phyloP scores from a whole-genome alignment of 2,888 invertebrate genomes.

The Cephus pygmeus region DNA sequence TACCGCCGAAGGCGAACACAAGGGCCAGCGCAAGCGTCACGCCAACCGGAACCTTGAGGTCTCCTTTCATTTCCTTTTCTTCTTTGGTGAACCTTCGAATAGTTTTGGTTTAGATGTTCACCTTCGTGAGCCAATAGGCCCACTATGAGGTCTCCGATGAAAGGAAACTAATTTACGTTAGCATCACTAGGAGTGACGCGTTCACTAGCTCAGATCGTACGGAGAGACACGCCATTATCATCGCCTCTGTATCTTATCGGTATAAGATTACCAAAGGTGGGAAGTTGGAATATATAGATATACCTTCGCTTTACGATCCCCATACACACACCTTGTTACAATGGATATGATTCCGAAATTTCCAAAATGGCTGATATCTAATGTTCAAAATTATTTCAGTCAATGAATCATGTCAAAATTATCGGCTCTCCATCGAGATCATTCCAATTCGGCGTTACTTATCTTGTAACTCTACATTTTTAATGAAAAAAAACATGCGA shows the following conservation, averaged over 20 bases:
- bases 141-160: not conserved
- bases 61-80: not conserved
- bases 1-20: not conserved
- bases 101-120: not conserved
- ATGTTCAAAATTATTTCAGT: not conserved
- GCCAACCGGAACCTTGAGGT: not conserved
- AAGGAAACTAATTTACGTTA: not conserved
- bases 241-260: not conserved
- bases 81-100: not conserved
- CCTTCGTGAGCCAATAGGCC: not conserved
- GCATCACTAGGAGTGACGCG: not conserved
- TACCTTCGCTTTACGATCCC: not conserved
- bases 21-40: slow-evolving; percentile 2
- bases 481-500: not conserved
- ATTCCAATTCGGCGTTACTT: not conserved
- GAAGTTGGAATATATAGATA: not conserved
- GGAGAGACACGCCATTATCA: not conserved
- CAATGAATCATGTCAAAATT: not conserved
- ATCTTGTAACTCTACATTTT: not conserved
- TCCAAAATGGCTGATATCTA: not conserved
- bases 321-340: not conserved
- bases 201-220: not conserved
- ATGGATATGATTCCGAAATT: not conserved
- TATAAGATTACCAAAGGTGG: not conserved
- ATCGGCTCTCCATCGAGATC: not conserved